These are phyloP conservation scores for Tigriopus japonicus DNA, from an alignment of 1,140 invertebrate species.

Conservation along the genomic window DNA sequence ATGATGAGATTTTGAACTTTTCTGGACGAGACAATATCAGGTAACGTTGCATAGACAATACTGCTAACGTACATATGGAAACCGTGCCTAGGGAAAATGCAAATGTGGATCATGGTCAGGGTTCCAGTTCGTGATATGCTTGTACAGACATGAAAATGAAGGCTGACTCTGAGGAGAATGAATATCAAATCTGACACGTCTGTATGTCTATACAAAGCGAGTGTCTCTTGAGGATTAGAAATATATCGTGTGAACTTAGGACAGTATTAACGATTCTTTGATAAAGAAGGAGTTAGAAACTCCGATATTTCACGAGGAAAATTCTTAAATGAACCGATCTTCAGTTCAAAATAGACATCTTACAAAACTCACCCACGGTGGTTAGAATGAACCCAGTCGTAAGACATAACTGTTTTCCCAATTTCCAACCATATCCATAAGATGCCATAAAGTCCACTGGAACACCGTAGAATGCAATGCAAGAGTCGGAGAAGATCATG, in stretches of 20 bases:
- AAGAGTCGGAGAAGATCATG: neutral
- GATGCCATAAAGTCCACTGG: slow-evolving; percentile 7
- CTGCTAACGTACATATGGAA: neutral
- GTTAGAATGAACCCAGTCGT: slow-evolving; percentile 6
- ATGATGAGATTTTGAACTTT: neutral
- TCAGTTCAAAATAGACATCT: neutral
- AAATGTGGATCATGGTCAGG: neutral
- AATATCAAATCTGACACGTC: no score
- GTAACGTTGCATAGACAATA: neutral
- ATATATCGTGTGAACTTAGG: neutral
- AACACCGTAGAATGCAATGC: neutral
- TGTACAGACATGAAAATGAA: no score
- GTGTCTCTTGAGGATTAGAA: neutral
- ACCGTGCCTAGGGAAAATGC: neutral
- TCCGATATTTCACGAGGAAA: neutral
- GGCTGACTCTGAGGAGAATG: no score
- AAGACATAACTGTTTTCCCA: slow-evolving; percentile 6
- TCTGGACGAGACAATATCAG: neutral
- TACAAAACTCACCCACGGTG: neutral
- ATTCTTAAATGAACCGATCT: neutral
- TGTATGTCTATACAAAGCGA: no score
- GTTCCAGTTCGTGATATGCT: no score
- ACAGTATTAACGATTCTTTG: neutral
- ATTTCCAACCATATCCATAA: slow-evolving; percentile 2
- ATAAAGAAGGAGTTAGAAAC: neutral